phyloP scores from a whole-genome alignment of 2,113 vertebrate species.

The human region DNA sequence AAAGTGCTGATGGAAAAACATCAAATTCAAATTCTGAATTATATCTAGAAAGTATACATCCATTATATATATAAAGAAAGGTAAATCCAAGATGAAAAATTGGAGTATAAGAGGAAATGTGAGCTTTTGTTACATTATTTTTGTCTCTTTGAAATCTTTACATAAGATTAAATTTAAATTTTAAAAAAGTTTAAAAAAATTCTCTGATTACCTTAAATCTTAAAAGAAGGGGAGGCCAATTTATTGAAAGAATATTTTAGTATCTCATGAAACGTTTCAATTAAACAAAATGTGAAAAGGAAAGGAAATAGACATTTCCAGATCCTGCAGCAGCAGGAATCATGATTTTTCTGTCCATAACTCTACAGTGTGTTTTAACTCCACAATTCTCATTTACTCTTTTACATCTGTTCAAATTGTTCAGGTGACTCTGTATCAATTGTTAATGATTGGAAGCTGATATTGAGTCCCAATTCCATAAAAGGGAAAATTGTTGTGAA shows the following conservation, averaged over 20 bases:
- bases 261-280: neutral
- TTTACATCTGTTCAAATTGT: neutral
- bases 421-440: neutral
- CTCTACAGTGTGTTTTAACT: neutral
- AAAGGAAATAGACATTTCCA: neutral
- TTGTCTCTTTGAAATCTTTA: neutral
- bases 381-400: neutral
- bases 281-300: neutral
- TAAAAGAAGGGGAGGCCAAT: neutral
- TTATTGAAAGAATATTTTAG: neutral
- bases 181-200: neutral
- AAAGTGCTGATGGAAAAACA: neutral
- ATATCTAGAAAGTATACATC: neutral
- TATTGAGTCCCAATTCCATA: neutral
- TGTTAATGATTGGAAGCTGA: neutral
- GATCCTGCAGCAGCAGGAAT: neutral
- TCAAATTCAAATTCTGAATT: neutral
- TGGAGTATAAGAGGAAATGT: neutral
- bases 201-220: neutral
- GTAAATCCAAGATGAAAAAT: neutral
- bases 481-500: slow-evolving; percentile 12
- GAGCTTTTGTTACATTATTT: neutral
- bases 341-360: neutral
- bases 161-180: neutral
- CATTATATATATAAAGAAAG: neutral